Base-by-base conservation (phyloP, 2,113 vertebrate species). In the Labrus mixtus region DNA sequence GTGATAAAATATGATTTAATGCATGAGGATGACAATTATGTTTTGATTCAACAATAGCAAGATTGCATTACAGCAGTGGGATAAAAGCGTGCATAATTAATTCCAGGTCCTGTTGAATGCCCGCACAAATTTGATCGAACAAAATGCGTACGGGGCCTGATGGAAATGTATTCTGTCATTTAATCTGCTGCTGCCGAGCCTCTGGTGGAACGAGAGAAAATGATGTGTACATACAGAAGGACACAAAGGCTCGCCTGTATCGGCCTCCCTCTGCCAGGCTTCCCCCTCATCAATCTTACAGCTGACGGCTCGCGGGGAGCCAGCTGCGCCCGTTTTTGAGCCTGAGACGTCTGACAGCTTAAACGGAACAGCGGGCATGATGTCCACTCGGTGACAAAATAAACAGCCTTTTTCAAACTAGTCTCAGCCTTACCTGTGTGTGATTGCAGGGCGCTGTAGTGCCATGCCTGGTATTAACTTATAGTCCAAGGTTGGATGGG, bases 141-240 rank as follows among this genome's bases (percentile, higher is more conserved):
- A 39, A 66, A 66, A 83, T 62, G 74, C 85, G 68, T 68, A 67
- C 16, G 51, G 68, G 58, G n/a, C n/a, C 72, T 91, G 89, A 92
- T 36, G 80, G 74, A 91, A 82, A 93, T 91, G 59, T 58, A 72
- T 88, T 88, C 76, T 90, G 92, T 84, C 89, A 80, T 91, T 91
- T 93, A 87, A 93, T 92, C 90, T 90, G 82, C 78, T 61, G 78
- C 76, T 57, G 80, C 77, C 68, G 73, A 88, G 87, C 83, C 90
- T 90, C 74, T 71, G 2, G 59, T 64, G 83, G 62, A 90, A 90
- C 64, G 74, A 64, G 77, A 66, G 75, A 67, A 87, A 83, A 88
- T 82, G 77, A 91, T 87, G 85, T 83, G 84, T 81, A 83, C 81
- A 86, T 78, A 87, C 82, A 82, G 63, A 77, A 19, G 41, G 46